These are phyloP conservation scores for Sphenodon punctatus DNA, from an alignment of 2,797 vertebrate genomes.

Conservation along the genomic window DNA sequence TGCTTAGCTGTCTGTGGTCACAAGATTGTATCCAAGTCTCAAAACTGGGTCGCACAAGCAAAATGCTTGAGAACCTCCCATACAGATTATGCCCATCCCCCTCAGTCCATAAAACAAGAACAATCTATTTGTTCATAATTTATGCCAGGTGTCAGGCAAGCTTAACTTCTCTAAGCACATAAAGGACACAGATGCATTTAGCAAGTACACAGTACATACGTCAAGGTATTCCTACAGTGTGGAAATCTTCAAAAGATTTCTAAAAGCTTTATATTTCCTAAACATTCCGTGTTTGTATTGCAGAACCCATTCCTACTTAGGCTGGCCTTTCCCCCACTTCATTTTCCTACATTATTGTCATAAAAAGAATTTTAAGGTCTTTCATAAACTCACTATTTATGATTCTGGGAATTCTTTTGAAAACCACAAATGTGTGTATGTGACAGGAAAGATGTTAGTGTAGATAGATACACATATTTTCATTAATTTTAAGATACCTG, in stretches of 20 bases:
- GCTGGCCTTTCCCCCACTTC: not conserved
- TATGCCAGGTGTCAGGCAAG: not conserved
- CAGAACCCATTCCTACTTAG: not conserved
- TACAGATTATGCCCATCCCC: too few species aligned
- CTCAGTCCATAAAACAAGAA: too few species aligned
- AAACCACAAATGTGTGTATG: slow-evolving; percentile 18
- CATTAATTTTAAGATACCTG: slow-evolving; percentile 48
- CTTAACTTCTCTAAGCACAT: not conserved
- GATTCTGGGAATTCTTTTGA: slow-evolving; percentile 26
- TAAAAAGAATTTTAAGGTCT: slow-evolving; percentile 46
- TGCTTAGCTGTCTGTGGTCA: too few species aligned
- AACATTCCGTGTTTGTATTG: not conserved
- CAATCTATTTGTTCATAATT: too few species aligned
- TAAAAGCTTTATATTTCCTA: not conserved
- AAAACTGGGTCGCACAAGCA: too few species aligned
- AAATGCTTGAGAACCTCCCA: too few species aligned
- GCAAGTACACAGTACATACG: not conserved
- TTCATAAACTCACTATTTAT: slow-evolving; percentile 35
- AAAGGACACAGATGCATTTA: not conserved
- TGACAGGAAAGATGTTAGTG: slow-evolving; percentile 15
- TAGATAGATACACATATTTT: slow-evolving; percentile 15
- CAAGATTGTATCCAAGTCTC: too few species aligned
- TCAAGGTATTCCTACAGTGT: not conserved
- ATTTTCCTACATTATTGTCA: not conserved
- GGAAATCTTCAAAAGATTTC: not conserved